Evolutionary conservation across 2,888 invertebrate genomes (phyloP).

Genomic region (Saturnia pavonia): DNA sequence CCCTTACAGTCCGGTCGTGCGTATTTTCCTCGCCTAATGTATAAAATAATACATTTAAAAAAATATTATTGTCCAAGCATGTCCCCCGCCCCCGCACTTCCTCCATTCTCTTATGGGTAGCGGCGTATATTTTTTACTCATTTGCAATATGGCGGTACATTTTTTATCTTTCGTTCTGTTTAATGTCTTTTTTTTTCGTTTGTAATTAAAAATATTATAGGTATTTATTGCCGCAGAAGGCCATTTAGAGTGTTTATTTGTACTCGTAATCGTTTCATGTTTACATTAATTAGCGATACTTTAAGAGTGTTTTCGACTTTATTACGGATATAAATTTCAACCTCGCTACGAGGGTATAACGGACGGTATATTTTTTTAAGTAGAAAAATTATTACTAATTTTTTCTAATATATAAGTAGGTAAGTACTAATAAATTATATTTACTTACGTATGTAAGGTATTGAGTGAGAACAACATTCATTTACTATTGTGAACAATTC

Average conservation of each 20-base stretch:
- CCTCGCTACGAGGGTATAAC: constrained; percentile 1
- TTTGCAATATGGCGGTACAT: constrained; percentile 71
- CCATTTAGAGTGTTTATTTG: constrained; percentile 75
- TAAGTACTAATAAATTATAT: too few relatives aligned
- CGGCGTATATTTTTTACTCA: constrained; percentile 56
- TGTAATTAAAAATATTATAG: constrained; percentile 80
- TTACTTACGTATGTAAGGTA: too few relatives aligned
- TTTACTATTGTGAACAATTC: too few relatives aligned
- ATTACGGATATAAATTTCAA: constrained; percentile 72
- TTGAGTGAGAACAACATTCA: too few relatives aligned
- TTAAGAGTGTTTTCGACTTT: constrained; percentile 72
- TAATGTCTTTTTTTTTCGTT: constrained; percentile 72
- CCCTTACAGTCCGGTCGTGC: constrained; percentile 65
- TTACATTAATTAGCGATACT: constrained; percentile 81
- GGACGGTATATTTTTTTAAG: background rate
- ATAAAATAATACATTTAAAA: constrained; percentile 63
- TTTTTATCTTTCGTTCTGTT: constrained; percentile 71
- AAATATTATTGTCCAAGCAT: constrained; percentile 30
- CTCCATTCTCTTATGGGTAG: constrained; percentile 23
- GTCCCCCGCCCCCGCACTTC: constrained; percentile 26
- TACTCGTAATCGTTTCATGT: constrained; percentile 76
- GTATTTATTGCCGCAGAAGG: constrained; percentile 74
- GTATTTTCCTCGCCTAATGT: constrained; percentile 58
- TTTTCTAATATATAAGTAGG: too few relatives aligned
- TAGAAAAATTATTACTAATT: constrained; percentile 4